phyloP scores from a whole-genome alignment of 2,113 vertebrate species.

The Sorex fumeus region DNA sequence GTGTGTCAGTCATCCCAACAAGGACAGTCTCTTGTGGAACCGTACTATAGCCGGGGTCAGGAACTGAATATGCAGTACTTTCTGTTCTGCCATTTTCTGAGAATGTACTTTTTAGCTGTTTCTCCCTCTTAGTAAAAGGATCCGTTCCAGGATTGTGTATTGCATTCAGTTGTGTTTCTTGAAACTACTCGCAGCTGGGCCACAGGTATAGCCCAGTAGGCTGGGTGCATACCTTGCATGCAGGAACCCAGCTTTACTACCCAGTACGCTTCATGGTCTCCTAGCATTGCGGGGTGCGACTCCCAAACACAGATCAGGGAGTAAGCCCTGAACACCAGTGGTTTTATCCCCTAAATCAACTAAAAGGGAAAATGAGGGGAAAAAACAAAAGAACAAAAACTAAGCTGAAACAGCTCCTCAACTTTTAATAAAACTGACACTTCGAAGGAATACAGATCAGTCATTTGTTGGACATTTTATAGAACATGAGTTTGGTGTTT shows the following conservation, averaged over 20 bases:
- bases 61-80: background rate
- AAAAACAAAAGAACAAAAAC: no score
- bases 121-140: background rate
- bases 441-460: slow-evolving; percentile 33
- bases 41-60: background rate
- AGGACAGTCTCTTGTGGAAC: background rate
- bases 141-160: background rate
- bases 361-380: no score
- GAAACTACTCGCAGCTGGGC: background rate
- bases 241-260: no score
- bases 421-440: slow-evolving; percentile 32
- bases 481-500: slow-evolving; percentile 12
- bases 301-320: no score
- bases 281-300: no score
- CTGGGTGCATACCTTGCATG: no score
- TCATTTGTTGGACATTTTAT: slow-evolving; percentile 2
- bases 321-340: no score
- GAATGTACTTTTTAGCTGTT: background rate
- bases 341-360: no score
- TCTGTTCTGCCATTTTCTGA: background rate
- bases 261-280: no score
- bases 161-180: slow-evolving; percentile 54
- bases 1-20: background rate
- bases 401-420: background rate
- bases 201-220: no score